Base-by-base conservation (phyloP, 2,797 vertebrate genomes). In the Sarcoramphus papa region DNA sequence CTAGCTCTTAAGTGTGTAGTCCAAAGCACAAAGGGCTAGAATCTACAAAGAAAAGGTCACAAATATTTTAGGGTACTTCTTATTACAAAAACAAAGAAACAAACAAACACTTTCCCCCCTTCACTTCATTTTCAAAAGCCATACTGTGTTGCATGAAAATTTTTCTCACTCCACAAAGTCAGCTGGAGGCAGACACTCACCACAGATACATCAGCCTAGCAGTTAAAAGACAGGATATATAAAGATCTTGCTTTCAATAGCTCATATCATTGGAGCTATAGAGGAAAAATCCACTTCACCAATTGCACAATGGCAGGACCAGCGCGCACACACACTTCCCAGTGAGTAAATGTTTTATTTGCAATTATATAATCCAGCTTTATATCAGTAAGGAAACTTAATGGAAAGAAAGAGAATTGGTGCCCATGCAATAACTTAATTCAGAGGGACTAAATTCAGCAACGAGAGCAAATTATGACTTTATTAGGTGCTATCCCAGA, bases 11-110 rank as follows among this genome's bases (percentile, higher is more conserved):
- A 73, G 63, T 11, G 40, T 14, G 12, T 4, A 80, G 69, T 77
- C 41, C 81, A 72, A 94, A 91, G 80, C 64, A 92, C 51, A 76
- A 48, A 90, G 60, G 51, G n/a, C 72, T 60, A 5, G 41, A 74
- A 59, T 45, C 82, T 59, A 92, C 86, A 75, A 70, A 68, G 72
- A 64, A 65, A 77, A 90, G 82, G 65, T 80, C 68, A 62, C 65
- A 64, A 81, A 90, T 88, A 92, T 72, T 93, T 95, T 45, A 74
- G 35, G 45, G n/a, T 45, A 70, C 15, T 56, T 87, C 59, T 89
- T 54, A 21, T n/a, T 37, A 67, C 21, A 68, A 80, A 89, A 85
- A 3, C 43, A 87, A 91, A n/a, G 33, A 88, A 40, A 14, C n/a
- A 90, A 79, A 23, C 27, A 51, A 31, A n/a, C 3, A 25, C 70